Conservation (phyloP, 2,888 invertebrate genomes). For the Yponomeuta cagnagella region DNA sequence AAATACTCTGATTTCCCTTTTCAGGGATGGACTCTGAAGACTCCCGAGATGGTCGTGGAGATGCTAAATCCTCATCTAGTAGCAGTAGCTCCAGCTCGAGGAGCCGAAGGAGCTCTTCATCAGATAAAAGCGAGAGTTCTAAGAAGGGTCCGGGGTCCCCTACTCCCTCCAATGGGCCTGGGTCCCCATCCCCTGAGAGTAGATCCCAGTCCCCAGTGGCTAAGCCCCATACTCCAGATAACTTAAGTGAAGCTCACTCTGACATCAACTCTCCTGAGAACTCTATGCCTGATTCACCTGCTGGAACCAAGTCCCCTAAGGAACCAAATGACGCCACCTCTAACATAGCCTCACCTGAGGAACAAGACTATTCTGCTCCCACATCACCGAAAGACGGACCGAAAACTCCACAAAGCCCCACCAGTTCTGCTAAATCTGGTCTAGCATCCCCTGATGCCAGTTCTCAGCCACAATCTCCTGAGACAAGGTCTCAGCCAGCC, state of each 20-base stretch:
- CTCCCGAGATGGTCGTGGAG: slow-evolving; percentile 69
- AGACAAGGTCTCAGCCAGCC: slow-evolving; percentile 24
- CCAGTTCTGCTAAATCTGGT: slow-evolving; percentile 46
- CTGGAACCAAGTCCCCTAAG: slow-evolving; percentile 61
- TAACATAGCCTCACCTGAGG: slow-evolving; percentile 46
- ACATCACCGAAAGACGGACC: slow-evolving; percentile 49
- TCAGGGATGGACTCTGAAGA: slow-evolving; percentile 79
- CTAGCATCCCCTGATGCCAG: slow-evolving; percentile 45
- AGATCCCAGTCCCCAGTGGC: slow-evolving; percentile 38
- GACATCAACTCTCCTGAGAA: slow-evolving; percentile 68
- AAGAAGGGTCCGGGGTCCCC: slow-evolving; percentile 37
- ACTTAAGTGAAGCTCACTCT: slow-evolving; percentile 61
- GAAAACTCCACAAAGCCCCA: slow-evolving; percentile 56
- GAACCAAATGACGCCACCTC: slow-evolving; percentile 51
- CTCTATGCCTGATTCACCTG: slow-evolving; percentile 55
- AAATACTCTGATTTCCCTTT: slow-evolving; percentile 31
- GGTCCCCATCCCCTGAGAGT: slow-evolving; percentile 50
- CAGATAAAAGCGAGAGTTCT: slow-evolving; percentile 51
- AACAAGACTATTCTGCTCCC: slow-evolving; percentile 43
- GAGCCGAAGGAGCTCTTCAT: slow-evolving; percentile 58
- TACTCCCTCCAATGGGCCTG: slow-evolving; percentile 29
- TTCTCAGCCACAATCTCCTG: slow-evolving; percentile 51
- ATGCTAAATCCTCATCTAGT: slow-evolving; percentile 62
- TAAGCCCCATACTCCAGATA: slow-evolving; percentile 48
- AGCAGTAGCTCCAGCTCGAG: slow-evolving; percentile 68